Evolutionary conservation across 2,797 vertebrate species (phyloP).

Genomic region (Oreochromis mossambicus): DNA sequence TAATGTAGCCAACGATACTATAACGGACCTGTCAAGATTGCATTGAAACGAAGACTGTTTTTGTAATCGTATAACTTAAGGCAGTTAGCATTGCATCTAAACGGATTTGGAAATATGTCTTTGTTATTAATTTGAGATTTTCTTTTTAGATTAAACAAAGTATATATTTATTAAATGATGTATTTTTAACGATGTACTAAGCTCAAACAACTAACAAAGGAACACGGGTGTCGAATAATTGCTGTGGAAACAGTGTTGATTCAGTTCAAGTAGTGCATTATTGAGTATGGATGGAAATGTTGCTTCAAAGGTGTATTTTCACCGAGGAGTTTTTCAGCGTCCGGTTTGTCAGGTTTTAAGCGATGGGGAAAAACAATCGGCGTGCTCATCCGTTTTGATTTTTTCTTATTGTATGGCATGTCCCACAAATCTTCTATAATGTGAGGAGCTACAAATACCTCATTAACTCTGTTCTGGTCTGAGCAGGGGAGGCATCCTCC

Average conservation of each 20-base stretch:
- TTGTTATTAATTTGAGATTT: background rate
- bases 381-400: background rate
- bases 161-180: background rate
- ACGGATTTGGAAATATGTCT: background rate
- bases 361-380: background rate
- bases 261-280: background rate
- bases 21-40: background rate
- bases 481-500: constrained; percentile 61
- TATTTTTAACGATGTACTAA: background rate
- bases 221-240: background rate
- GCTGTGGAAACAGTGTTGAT: background rate
- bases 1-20: background rate
- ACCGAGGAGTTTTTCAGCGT: background rate
- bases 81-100: background rate
- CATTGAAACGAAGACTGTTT: background rate
- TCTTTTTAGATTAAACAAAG: background rate
- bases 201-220: background rate
- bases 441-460: constrained; percentile 58
- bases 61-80: background rate
- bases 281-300: background rate
- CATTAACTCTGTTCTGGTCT: constrained; percentile 53
- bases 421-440: constrained; percentile 36
- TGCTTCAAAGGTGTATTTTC: background rate
- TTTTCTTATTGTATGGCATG: constrained; percentile 4
- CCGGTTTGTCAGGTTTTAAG: background rate